A percentile compares a stretch with the other conserved stretches of the same genome.
Conservation (phyloP, 2,113 vertebrate genomes). For the Garra rufa region DNA sequence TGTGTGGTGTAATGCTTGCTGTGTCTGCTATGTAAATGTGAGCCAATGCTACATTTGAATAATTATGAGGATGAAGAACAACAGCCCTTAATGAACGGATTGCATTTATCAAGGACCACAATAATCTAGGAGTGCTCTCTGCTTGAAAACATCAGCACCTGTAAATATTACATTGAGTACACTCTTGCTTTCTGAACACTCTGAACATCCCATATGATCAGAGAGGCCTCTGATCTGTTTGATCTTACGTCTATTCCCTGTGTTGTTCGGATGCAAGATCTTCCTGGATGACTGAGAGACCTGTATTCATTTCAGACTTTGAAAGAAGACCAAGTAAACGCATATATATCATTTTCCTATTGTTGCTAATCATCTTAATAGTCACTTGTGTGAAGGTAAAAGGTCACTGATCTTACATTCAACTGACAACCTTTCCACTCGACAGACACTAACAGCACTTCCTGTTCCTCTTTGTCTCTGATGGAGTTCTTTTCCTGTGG, state of each 20-base stretch:
- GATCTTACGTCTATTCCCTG: constrained; percentile 12
- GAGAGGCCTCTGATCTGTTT: constrained; percentile 33
- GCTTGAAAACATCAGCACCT: constrained; percentile 21
- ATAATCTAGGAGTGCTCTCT: background rate
- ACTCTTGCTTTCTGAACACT: constrained; percentile 29
- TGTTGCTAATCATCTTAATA: background rate
- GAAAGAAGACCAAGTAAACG: background rate
- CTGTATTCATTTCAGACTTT: constrained; percentile 11
- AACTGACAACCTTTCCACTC: background rate
- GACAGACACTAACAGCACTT: constrained; percentile 20
- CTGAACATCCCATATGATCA: constrained; percentile 29
- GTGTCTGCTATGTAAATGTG: background rate
- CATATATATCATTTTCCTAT: background rate
- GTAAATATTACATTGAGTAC: constrained; percentile 29
- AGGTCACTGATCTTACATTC: background rate
- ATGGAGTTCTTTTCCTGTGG: constrained; percentile 49
- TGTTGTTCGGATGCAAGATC: constrained; percentile 7
- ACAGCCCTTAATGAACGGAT: background rate
- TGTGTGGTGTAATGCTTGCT: background rate
- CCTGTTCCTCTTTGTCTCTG: constrained; percentile 9
- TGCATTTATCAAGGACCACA: background rate
- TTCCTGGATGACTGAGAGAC: background rate
- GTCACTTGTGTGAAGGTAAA: constrained; percentile 1
- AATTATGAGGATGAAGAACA: background rate
- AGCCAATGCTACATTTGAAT: background rate